These are phyloP conservation scores for Drosophila mulleri DNA, from an alignment of 2,888 invertebrate genomes.

Conservation along the genomic window DNA sequence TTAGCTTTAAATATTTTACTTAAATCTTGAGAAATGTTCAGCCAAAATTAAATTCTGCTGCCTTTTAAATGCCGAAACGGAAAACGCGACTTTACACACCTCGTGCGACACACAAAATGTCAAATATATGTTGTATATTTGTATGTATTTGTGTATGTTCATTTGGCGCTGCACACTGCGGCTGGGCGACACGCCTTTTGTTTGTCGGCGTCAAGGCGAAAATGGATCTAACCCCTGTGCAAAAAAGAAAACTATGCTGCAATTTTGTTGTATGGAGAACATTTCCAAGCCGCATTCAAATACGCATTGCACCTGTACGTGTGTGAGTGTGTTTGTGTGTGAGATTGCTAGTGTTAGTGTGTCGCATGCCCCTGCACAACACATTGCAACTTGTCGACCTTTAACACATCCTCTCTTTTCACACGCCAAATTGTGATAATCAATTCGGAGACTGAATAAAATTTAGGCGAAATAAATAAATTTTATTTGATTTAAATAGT, in stretches of 20 bases:
- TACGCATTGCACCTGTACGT: conserved; percentile 12
- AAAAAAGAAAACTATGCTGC: conserved; percentile 39
- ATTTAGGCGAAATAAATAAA: not conserved
- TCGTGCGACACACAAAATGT: conserved; percentile 13
- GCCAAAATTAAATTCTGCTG: not conserved
- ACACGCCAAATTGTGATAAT: not conserved
- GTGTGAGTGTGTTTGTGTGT: conserved; percentile 1
- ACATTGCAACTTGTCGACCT: conserved; percentile 47
- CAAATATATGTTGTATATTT: conserved; percentile 15
- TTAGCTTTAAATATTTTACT: too few species aligned
- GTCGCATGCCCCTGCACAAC: not conserved
- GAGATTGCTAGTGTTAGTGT: not conserved
- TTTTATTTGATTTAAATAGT: too few species aligned
- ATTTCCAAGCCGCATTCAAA: conserved; percentile 57
- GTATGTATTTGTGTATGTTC: conserved; percentile 21
- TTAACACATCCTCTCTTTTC: conserved; percentile 20
- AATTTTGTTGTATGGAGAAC: conserved; percentile 68
- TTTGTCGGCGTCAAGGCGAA: conserved; percentile 55
- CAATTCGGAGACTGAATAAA: not conserved
- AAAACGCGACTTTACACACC: conserved; percentile 40
- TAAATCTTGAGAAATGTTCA: too few species aligned
- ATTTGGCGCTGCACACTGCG: conserved; percentile 38
- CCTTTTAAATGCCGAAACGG: conserved; percentile 41
- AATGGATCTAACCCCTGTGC: conserved; percentile 30
- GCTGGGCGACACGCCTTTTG: conserved; percentile 56